Evolutionary conservation across 2,888 invertebrate genomes (phyloP), one percentile per base, ranked within the genome.

Genomic region (Cheilosia grossa): DNA sequence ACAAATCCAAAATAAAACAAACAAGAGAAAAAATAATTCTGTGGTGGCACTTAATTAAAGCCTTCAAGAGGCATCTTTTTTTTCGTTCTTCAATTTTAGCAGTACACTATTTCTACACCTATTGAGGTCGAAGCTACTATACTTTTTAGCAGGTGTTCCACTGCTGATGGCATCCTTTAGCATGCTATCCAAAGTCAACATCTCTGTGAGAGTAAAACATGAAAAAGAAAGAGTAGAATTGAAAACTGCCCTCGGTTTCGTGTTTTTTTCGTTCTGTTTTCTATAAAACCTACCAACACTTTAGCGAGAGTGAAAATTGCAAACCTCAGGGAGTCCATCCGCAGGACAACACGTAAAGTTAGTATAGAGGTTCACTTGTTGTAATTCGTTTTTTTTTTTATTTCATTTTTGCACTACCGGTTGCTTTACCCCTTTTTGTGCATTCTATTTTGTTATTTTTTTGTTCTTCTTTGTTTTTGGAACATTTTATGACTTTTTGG

Each of bases 41-140:
- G 72, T 21, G 72, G 72, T 64, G 72, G 58, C 56, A 59, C 27
- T 73, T 73, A 80, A 80, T 80, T 80, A 51, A 80, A 59, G 59
- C 53, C 54, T 70, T 63, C 37, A 49, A 49, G 19, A 27, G 73
- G 10, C 9, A 42, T 33, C 4, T 58, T 70, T n/a, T 40, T 58
- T 30, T 17, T 30, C 40, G 53, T 54, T 44, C 17, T 19, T 47
- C 13, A 13, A 4, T 37, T 13, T 37, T 51, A n/a, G 21, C 21
- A 70, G 47, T 10, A 75, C 51, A 51, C 21, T 27, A 21, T 30
- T 59, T 21, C 58, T 58, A 51, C 47, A 30, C 42, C 9, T 7
- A 47, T 49, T 49, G 47, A 37, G 40, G 49, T 51, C 33, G 59
- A 75, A 67, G 53, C 75, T 49, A 53, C 66, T 58, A 30, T 47